A percentile compares a stretch with the other conserved stretches of the same genome.
Evolutionary conservation across 1,140 invertebrate genomes (phyloP).

Genomic region (Zaprionus gabonicus): DNA sequence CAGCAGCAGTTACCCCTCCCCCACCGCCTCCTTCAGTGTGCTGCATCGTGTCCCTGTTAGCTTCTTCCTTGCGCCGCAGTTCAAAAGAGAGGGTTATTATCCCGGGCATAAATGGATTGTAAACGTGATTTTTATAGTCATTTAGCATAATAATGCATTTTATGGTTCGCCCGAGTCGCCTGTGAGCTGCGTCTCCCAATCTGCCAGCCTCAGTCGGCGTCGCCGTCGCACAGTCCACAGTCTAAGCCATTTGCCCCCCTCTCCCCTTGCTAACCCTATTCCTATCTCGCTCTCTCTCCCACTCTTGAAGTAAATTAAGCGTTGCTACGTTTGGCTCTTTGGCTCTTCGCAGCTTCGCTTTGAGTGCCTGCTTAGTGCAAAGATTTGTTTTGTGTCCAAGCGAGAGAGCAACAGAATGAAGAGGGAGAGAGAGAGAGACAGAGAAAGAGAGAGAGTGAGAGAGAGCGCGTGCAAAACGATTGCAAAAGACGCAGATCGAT

Average conservation of each 20-base stretch:
- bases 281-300: neutral
- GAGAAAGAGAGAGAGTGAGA: neutral
- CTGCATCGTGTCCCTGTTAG: slow-evolving; percentile 22
- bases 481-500: neutral
- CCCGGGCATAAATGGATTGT: slow-evolving; percentile 84
- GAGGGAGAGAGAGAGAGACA: neutral
- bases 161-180: slow-evolving; percentile 65
- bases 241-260: neutral
- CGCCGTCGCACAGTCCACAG: neutral
- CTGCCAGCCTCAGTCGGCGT: slow-evolving; percentile 1
- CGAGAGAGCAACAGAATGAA: slow-evolving; percentile 12
- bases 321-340: slow-evolving; percentile 48
- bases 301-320: slow-evolving; percentile 54
- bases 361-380: slow-evolving; percentile 58
- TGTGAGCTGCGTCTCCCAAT: slow-evolving; percentile 15
- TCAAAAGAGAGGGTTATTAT: slow-evolving; percentile 83
- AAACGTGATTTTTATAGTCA: slow-evolving; percentile 85
- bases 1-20: neutral
- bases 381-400: slow-evolving; percentile 52
- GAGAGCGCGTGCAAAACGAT: neutral
- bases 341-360: slow-evolving; percentile 17
- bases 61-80: slow-evolving; percentile 48
- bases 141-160: slow-evolving; percentile 85
- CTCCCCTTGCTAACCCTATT: neutral
- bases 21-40: neutral